Percentiles rank a stretch among this genome's conserved stretches.
phyloP scores from a whole-genome alignment of 1,140 invertebrate genomes.

The Brachionus sp. region DNA sequence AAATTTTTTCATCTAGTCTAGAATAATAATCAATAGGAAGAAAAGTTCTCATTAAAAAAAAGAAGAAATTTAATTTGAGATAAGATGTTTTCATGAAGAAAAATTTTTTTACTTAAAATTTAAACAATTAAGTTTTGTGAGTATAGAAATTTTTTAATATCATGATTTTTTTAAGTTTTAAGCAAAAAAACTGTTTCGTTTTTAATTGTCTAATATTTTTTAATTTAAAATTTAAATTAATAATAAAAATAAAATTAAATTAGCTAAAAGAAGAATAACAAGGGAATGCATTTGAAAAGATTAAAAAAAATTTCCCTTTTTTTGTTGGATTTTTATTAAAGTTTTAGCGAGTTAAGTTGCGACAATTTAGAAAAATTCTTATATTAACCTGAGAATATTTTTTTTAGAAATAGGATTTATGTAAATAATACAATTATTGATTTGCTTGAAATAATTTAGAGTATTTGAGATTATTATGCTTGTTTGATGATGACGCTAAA shows the following conservation, averaged over 20 bases:
- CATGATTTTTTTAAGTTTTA: too few species aligned
- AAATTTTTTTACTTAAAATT: not conserved
- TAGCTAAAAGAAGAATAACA: too few species aligned
- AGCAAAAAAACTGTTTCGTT: too few species aligned
- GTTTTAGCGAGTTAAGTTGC: not conserved
- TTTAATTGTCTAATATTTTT: too few species aligned
- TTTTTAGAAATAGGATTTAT: not conserved
- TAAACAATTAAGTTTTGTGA: not conserved
- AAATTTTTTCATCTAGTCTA: too few species aligned
- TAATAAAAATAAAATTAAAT: too few species aligned
- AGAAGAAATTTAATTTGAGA: not conserved
- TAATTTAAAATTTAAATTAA: too few species aligned
- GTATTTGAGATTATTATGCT: not conserved
- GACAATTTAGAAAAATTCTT: not conserved
- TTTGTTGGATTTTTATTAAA: not conserved
- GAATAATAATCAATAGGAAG: too few species aligned
- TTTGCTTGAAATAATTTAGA: slow-evolving; percentile 16
- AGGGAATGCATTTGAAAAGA: too few species aligned
- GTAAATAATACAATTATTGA: slow-evolving; percentile 10
- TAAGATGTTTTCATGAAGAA: not conserved
- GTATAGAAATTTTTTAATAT: not conserved
- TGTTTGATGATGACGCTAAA: not conserved
- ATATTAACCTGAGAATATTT: not conserved
- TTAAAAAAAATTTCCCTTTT: not conserved
- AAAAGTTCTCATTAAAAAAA: not conserved